Base-by-base conservation (phyloP, 2,797 vertebrate genomes). In the Pelobates cultripes region DNA sequence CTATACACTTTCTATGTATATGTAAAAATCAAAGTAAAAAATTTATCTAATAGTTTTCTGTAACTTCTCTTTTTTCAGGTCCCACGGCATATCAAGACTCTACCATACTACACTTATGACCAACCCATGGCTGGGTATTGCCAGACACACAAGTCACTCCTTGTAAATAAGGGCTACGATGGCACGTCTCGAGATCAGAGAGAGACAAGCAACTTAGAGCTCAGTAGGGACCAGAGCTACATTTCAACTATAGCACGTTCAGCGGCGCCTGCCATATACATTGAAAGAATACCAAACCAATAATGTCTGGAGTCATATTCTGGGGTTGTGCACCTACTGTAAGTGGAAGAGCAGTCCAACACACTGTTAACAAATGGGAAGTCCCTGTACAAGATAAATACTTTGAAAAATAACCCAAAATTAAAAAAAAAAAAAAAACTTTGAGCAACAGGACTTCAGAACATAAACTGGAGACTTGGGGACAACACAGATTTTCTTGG, bases 71-170 rank as follows among this genome's bases (percentile, higher is more conserved):
- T 5, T 47, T 12, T 53, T 45, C 41, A 98, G 97, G 92, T 96
- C 60, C 94, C 94, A 80, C 95, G 93, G 90, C 96, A 96, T 87
- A 93, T 97, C 95, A 96, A 95, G 89, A 93, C 95, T 84, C 86
- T 97, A 89, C 93, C 95, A 43, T 94, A 96, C 86, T 97, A 96
- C 92, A 94, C 94, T 91, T 97, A 95, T 14, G 96, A 97, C 86
- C 96, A 94, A 87, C 96, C 96, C 0, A 88, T 96, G 85, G 91
- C 97, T 40, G 94, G 97, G 85, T 96, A 96, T 94, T 96, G 96
- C 94, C 97, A 96, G 80, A 95, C 96, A 83, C 96, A 96, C 89
- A 96, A 96, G 91, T 94, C 95, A 3, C 94, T 97, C 86, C 96
- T 95, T 57, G 90, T 96, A 80, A 92, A 93, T 88, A 90, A 95